phyloP scores from a whole-genome alignment of 2,113 vertebrate genomes.

The Solea senegalensis region DNA sequence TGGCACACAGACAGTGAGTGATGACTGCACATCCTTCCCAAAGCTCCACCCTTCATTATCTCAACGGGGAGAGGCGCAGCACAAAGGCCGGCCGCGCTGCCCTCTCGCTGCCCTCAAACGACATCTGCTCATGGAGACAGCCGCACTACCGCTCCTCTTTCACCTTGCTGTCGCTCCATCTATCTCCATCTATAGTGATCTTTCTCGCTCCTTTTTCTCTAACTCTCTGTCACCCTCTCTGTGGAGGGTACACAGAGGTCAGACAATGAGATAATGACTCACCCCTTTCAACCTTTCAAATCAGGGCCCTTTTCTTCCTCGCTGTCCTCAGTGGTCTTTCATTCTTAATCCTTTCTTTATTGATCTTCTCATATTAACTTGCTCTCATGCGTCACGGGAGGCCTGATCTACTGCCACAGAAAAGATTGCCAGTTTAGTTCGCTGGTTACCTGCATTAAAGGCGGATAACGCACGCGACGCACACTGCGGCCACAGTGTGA shows the following conservation, averaged over 20 bases:
- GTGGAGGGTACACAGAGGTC: conserved; percentile 72
- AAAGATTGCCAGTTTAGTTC: conserved; percentile 19
- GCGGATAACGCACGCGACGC: neutral
- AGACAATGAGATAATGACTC: conserved; percentile 80
- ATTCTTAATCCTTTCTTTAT: conserved; percentile 75
- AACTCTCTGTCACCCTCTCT: conserved; percentile 64
- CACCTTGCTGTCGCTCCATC: conserved; percentile 76
- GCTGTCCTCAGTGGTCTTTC: conserved; percentile 57
- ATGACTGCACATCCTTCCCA: conserved; percentile 88
- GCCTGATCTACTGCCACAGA: conserved; percentile 41
- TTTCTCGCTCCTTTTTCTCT: conserved; percentile 68
- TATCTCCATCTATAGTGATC: conserved; percentile 78
- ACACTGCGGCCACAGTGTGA: neutral
- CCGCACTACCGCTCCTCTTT: conserved; percentile 72
- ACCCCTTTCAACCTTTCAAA: conserved; percentile 77
- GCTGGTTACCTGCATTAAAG: conserved; percentile 31
- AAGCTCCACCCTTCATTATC: conserved; percentile 92
- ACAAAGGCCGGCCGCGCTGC: conserved; percentile 78
- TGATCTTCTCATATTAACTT: conserved; percentile 74
- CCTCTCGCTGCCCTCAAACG: conserved; percentile 80
- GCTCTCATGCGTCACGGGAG: conserved; percentile 56
- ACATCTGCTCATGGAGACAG: conserved; percentile 79
- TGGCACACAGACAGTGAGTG: conserved; percentile 93
- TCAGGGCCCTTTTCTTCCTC: conserved; percentile 55
- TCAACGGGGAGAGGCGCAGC: conserved; percentile 81